Evolutionary conservation across 2,113 vertebrate genomes (phyloP).

Genomic region (Balaenoptera acutorostrata): DNA sequence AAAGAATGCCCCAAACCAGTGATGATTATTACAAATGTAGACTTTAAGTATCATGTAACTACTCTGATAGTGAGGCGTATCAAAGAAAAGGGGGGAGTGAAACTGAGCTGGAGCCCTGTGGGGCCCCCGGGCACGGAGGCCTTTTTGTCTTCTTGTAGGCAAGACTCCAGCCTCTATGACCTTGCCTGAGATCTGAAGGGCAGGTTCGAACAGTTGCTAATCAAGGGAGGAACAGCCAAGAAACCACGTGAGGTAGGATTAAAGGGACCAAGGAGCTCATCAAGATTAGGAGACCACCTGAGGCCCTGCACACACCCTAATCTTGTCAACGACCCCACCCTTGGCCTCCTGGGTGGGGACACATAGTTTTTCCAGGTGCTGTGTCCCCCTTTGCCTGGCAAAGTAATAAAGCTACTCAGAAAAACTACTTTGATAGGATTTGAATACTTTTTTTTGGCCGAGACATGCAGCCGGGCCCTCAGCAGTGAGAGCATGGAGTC

Average conservation of each 20-base stretch:
- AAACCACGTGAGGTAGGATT: background rate
- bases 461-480: too few species aligned
- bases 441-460: too few species aligned
- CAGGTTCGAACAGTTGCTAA: background rate
- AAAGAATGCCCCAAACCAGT: background rate
- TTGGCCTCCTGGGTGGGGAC: background rate
- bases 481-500: too few species aligned
- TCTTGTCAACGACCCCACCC: background rate
- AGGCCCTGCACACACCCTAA: background rate
- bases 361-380: too few species aligned
- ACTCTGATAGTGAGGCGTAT: background rate
- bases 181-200: background rate
- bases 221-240: background rate
- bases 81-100: background rate
- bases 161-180: background rate
- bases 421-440: too few species aligned
- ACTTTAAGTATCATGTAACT: background rate
- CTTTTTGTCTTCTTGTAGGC: background rate
- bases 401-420: background rate
- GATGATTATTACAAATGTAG: background rate
- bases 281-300: background rate
- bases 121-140: background rate
- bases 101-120: background rate
- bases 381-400: background rate
- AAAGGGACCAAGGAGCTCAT: background rate